Evolutionary conservation across 2,797 vertebrate species (phyloP).

Genomic region (Girardinus metallicus): DNA sequence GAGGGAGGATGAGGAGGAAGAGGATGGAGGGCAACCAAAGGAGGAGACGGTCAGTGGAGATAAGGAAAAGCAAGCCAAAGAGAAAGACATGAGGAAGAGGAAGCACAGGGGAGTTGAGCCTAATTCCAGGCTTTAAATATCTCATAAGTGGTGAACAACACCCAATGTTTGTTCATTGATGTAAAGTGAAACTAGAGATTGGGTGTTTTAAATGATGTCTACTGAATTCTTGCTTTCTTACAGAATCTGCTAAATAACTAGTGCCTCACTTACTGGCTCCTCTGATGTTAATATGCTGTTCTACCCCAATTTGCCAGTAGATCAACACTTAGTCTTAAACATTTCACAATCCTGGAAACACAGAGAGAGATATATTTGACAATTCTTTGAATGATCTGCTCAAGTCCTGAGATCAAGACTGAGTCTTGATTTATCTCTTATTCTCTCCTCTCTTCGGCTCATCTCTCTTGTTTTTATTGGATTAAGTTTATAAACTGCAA

Average conservation of each 20-base stretch:
- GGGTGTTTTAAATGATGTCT: not conserved
- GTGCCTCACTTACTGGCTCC: not conserved
- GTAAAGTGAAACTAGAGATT: not conserved
- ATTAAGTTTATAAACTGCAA: not conserved
- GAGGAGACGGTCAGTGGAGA: slow-evolving; percentile 37
- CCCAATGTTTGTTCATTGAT: not conserved
- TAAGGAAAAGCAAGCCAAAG: slow-evolving; percentile 32
- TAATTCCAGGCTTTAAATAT: slow-evolving; percentile 16
- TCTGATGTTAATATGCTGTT: not conserved
- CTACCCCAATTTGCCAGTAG: not conserved
- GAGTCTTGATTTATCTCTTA: not conserved
- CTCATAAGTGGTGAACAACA: not conserved
- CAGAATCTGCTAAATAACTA: not conserved
- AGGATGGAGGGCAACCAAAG: slow-evolving; percentile 29
- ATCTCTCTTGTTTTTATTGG: not conserved
- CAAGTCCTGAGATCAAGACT: too few relatives aligned
- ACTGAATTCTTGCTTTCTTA: not conserved
- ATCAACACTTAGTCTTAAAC: not conserved
- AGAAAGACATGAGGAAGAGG: slow-evolving; percentile 53
- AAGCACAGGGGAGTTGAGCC: slow-evolving; percentile 54
- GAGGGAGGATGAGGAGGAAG: slow-evolving; percentile 54
- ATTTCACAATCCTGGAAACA: not conserved
- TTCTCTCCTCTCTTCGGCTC: not conserved
- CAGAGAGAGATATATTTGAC: not conserved
- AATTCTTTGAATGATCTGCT: not conserved